phyloP scores from a whole-genome alignment of 2,797 vertebrate species.

The Synanceia verrucosa region DNA sequence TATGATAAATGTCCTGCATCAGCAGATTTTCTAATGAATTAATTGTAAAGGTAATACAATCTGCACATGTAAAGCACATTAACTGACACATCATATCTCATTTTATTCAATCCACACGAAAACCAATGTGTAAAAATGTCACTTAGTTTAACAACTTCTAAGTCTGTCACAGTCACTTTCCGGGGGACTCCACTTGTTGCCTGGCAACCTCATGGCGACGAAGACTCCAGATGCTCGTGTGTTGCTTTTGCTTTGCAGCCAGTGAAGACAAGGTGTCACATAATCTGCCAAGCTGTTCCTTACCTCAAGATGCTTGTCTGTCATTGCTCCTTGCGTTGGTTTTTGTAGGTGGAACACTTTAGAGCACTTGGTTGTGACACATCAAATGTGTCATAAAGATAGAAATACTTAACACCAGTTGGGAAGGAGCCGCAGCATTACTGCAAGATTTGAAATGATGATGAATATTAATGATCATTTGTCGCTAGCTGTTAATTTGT shows the following conservation, averaged over 20 bases:
- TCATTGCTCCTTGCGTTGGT: background rate
- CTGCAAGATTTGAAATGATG: background rate
- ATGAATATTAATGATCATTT: slow-evolving; percentile 56
- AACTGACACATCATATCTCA: too few species aligned
- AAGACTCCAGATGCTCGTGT: background rate
- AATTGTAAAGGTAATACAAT: background rate
- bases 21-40: too few species aligned
- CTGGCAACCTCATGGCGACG: background rate
- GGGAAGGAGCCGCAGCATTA: background rate
- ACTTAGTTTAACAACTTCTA: background rate
- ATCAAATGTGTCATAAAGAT: background rate
- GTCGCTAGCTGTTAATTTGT: slow-evolving; percentile 35
- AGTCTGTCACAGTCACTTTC: background rate
- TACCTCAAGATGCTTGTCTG: background rate
- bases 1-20: too few species aligned
- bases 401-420: background rate
- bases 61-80: background rate
- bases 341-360: background rate
- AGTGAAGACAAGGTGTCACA: background rate
- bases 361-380: background rate
- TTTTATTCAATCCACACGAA: background rate
- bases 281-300: background rate
- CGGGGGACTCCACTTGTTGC: background rate
- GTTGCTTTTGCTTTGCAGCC: background rate
- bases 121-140: background rate